A percentile compares a stretch with the other conserved stretches of the same genome.
phyloP scores from a whole-genome alignment of 2,888 invertebrate genomes.

The Panorpa germanica region DNA sequence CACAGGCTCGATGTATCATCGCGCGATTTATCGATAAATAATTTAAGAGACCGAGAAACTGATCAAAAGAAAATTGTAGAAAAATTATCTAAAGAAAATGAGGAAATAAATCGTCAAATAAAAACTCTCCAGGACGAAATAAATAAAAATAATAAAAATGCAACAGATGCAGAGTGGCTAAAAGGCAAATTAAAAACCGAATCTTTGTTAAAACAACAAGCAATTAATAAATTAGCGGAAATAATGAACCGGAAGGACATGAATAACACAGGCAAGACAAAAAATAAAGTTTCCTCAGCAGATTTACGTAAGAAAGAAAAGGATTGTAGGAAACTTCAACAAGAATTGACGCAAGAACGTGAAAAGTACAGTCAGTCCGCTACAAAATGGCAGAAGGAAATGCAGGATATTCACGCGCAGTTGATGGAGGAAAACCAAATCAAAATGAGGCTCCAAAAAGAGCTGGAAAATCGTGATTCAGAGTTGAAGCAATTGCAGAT shows the following conservation, averaged over 20 bases:
- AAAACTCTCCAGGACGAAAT: slow-evolving; percentile 64
- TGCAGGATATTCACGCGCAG: slow-evolving; percentile 73
- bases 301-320: slow-evolving; percentile 81
- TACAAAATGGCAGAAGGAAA: slow-evolving; percentile 64
- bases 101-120: slow-evolving; percentile 58
- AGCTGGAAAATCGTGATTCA: slow-evolving; percentile 89
- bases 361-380: slow-evolving; percentile 85
- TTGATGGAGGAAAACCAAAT: slow-evolving; percentile 63
- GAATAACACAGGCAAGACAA: slow-evolving; percentile 45
- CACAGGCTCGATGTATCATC: slow-evolving; percentile 65
- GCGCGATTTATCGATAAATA: slow-evolving; percentile 55
- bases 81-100: slow-evolving; percentile 51
- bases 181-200: slow-evolving; percentile 72
- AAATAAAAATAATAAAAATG: slow-evolving; percentile 39
- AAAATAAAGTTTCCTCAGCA: slow-evolving; percentile 57
- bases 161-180: slow-evolving; percentile 65
- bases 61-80: slow-evolving; percentile 49
- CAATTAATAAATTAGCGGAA: slow-evolving; percentile 93
- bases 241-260: slow-evolving; percentile 83
- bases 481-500: slow-evolving; percentile 87
- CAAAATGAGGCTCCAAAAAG: slow-evolving; percentile 75
- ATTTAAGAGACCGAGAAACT: slow-evolving; percentile 56
- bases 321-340: slow-evolving; percentile 84
- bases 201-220: slow-evolving; percentile 76
- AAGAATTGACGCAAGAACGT: slow-evolving; percentile 82